Percentiles rank a stretch among this genome's conserved stretches.
phyloP scores from a whole-genome alignment of 2,888 invertebrate genomes.

The Acronicta alni region DNA sequence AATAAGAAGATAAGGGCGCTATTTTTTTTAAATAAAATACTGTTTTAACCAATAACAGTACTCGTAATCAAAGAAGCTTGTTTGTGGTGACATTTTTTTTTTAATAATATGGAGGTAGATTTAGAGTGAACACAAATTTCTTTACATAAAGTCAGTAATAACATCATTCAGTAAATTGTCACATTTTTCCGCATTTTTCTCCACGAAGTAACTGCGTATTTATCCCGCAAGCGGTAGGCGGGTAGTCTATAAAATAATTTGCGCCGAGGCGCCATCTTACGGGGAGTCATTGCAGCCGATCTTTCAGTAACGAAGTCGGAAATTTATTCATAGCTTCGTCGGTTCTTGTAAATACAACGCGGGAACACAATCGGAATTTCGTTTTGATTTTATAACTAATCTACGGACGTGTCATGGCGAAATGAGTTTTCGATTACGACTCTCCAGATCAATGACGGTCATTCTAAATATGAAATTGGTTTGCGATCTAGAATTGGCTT shows the following conservation, averaged over 20 bases:
- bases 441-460: slow-evolving; percentile 20
- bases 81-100: too few relatives aligned
- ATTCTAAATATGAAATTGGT: slow-evolving; percentile 22
- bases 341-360: slow-evolving; percentile 76
- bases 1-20: too few relatives aligned
- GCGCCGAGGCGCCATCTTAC: slow-evolving; percentile 63
- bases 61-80: too few relatives aligned
- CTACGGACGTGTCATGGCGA: slow-evolving; percentile 52
- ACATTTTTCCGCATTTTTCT: slow-evolving; percentile 4
- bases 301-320: slow-evolving; percentile 77
- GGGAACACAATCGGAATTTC: slow-evolving; percentile 75
- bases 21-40: too few relatives aligned
- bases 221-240: slow-evolving; percentile 45
- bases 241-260: slow-evolving; percentile 72
- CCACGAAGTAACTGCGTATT: slow-evolving; percentile 44
- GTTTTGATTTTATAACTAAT: slow-evolving; percentile 77
- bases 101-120: too few relatives aligned
- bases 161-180: neutral
- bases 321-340: slow-evolving; percentile 85
- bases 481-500: slow-evolving; percentile 9
- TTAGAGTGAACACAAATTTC: neutral
- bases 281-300: slow-evolving; percentile 69
- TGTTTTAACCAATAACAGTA: too few relatives aligned
- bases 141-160: neutral
- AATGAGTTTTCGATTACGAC: slow-evolving; percentile 54